Conservation (phyloP, 2,888 invertebrate species). For the Dendrolimus houi region DNA sequence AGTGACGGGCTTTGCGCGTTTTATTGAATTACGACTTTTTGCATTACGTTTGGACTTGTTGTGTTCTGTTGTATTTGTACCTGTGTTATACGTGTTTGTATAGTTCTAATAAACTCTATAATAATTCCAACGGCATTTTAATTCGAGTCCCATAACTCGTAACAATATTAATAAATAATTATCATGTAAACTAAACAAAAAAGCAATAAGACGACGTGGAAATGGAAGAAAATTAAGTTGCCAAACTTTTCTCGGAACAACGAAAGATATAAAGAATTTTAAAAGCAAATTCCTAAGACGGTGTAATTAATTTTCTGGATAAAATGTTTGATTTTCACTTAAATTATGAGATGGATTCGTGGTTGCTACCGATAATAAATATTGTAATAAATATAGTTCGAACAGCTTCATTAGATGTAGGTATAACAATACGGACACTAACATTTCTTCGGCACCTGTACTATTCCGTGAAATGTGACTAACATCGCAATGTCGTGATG, state of each 20-base stretch:
- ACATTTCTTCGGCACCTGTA: constrained; percentile 24
- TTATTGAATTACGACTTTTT: no score
- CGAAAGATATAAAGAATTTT: background rate
- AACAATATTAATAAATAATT: no score
- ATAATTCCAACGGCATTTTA: no score
- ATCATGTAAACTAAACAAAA: no score
- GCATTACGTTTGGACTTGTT: no score
- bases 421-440: constrained; percentile 19
- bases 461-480: constrained; percentile 23
- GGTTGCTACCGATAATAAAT: constrained; percentile 4
- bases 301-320: background rate
- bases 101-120: no score
- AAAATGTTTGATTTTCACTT: background rate
- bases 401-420: constrained; percentile 14
- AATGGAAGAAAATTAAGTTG: background rate
- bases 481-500: constrained; percentile 19
- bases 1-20: no score
- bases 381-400: constrained; percentile 16
- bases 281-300: background rate
- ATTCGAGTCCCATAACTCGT: no score
- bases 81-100: no score
- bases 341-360: background rate
- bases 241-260: background rate
- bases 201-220: background rate
- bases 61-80: no score